Percentiles rank a stretch among this genome's conserved stretches.
These are phyloP conservation scores for Neolamprologus variostigma DNA, from an alignment of 2,113 vertebrate species.

Conservation along the genomic window DNA sequence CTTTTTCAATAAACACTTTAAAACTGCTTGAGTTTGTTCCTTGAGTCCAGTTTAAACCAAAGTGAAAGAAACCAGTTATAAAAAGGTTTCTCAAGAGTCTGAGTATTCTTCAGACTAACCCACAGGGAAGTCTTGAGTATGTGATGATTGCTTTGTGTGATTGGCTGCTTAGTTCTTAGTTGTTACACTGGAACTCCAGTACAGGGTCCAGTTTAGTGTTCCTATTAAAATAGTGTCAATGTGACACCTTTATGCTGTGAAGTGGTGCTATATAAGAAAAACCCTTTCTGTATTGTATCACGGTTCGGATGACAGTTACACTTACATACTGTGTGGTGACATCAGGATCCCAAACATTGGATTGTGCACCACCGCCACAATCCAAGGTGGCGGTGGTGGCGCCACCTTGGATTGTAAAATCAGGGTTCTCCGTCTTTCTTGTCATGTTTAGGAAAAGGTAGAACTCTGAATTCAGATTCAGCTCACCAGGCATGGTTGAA, in stretches of 20 bases:
- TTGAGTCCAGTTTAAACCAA: not conserved
- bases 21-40: not conserved
- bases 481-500: not conserved
- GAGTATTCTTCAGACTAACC: not conserved
- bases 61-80: not conserved
- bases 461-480: not conserved
- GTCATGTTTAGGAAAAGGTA: not conserved
- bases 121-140: not conserved
- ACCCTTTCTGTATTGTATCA: not conserved
- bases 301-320: rapidly evolving
- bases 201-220: not conserved
- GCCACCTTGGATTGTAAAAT: not conserved
- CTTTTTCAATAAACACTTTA: not conserved
- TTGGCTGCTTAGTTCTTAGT: not conserved
- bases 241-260: not conserved
- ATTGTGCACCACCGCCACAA: not conserved
- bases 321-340: not conserved
- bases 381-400: not conserved
- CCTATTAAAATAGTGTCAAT: not conserved
- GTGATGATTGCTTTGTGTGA: not conserved
- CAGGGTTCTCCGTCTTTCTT: not conserved
- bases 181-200: not conserved
- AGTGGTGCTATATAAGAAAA: not conserved
- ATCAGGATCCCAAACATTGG: not conserved
- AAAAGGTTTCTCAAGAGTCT: not conserved